Conservation (phyloP, 2,888 invertebrate species). For the Lithophane leautieri region DNA sequence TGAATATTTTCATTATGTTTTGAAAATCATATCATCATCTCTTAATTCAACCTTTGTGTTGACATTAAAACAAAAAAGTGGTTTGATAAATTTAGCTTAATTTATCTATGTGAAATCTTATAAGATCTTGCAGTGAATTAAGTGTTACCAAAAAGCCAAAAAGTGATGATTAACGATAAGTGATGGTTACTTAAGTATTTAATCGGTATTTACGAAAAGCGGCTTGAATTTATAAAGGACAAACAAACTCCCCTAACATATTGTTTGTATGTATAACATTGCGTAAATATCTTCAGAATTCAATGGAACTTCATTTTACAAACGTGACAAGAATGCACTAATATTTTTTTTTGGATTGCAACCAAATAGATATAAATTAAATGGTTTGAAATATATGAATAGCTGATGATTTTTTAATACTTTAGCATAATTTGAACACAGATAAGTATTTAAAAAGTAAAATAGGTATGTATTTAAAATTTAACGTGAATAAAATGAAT, state of each 20-base stretch:
- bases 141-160: background rate
- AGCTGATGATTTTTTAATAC: background rate
- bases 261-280: background rate
- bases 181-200: background rate
- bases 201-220: background rate
- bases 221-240: background rate
- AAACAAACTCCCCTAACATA: background rate
- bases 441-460: background rate
- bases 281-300: too few species aligned
- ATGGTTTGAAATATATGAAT: background rate
- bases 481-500: background rate
- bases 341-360: background rate
- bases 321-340: background rate
- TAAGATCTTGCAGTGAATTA: background rate
- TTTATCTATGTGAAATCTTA: conserved; percentile 14
- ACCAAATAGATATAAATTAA: background rate
- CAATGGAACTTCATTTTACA: background rate
- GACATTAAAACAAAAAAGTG: conserved; percentile 9
- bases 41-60: conserved; percentile 18
- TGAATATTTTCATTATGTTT: background rate
- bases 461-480: background rate
- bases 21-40: conserved; percentile 2
- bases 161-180: background rate
- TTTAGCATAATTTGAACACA: background rate
- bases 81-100: conserved; percentile 17